Percentiles rank a stretch among this genome's conserved stretches.
phyloP scores from a whole-genome alignment of 2,888 invertebrate species.

The Galerucella calmariensis region DNA sequence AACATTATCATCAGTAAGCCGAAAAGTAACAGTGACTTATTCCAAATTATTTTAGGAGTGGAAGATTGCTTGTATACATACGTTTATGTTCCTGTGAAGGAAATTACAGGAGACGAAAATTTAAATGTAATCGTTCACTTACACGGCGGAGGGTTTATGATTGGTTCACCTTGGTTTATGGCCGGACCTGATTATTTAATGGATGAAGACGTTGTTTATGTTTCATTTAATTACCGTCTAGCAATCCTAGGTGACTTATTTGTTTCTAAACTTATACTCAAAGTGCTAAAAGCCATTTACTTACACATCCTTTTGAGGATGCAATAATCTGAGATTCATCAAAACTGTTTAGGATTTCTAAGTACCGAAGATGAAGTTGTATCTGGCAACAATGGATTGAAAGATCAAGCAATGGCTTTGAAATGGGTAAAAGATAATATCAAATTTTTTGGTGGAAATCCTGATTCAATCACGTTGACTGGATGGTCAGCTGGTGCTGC shows the following conservation, averaged over 20 bases:
- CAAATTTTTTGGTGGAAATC: slow-evolving; percentile 61
- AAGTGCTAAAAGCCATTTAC: too few species aligned
- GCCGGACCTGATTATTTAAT: slow-evolving; percentile 65
- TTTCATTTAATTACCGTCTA: slow-evolving; percentile 59
- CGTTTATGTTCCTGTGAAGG: slow-evolving; percentile 70
- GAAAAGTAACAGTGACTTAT: too few species aligned
- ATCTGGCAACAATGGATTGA: slow-evolving; percentile 61
- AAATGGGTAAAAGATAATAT: slow-evolving; percentile 61
- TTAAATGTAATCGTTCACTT: slow-evolving; percentile 65
- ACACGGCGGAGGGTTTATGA: slow-evolving; percentile 66
- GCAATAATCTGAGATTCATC: too few species aligned
- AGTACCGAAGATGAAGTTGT: slow-evolving; percentile 60
- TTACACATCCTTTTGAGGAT: too few species aligned
- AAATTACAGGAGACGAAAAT: slow-evolving; percentile 59
- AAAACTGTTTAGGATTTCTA: too few species aligned
- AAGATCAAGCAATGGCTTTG: slow-evolving; percentile 60
- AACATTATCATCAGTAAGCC: too few species aligned
- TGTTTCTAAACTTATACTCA: too few species aligned
- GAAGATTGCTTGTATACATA: slow-evolving; percentile 77
- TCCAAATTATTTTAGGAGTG: slow-evolving; percentile 63
- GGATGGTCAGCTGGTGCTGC: slow-evolving; percentile 61
- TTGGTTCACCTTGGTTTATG: slow-evolving; percentile 60
- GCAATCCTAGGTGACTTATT: slow-evolving; percentile 53
- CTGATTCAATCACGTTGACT: slow-evolving; percentile 59
- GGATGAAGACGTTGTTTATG: slow-evolving; percentile 60